phyloP scores from a whole-genome alignment of 2,888 invertebrate genomes.

The Athalia circularis region DNA sequence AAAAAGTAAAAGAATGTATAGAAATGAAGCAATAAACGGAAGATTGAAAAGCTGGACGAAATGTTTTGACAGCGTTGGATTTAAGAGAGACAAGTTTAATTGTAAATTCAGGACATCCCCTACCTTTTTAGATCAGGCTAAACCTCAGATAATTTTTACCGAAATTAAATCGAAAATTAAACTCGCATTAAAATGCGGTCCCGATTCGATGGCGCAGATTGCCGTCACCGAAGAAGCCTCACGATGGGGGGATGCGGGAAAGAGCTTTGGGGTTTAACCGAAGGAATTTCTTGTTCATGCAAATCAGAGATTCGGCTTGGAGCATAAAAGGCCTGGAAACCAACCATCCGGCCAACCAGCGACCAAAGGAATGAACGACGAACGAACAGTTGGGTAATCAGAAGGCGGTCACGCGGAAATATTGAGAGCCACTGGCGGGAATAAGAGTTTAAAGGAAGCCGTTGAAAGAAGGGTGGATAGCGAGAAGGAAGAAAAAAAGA shows the following conservation, averaged over 20 bases:
- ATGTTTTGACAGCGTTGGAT: conserved; percentile 31
- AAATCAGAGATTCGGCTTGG: conserved; percentile 65
- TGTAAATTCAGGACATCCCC: conserved; percentile 56
- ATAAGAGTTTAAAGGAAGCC: conserved; percentile 56
- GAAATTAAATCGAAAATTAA: conserved; percentile 73
- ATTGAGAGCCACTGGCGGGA: conserved; percentile 61
- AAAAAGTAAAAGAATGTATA: conserved; percentile 66
- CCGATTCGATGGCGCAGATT: conserved; percentile 61
- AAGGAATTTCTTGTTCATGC: conserved; percentile 69
- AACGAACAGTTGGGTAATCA: conserved; percentile 59
- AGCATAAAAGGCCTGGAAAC: conserved; percentile 41
- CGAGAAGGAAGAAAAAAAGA: conserved; percentile 34
- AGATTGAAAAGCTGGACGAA: conserved; percentile 34
- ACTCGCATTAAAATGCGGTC: conserved; percentile 71
- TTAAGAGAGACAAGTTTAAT: conserved; percentile 62
- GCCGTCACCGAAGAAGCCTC: conserved; percentile 28
- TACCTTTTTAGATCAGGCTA: conserved; percentile 58
- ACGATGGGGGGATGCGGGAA: conserved; percentile 36
- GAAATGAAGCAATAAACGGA: conserved; percentile 45
- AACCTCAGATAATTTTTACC: conserved; percentile 69
- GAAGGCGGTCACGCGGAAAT: conserved; percentile 60
- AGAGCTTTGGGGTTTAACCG: conserved; percentile 62
- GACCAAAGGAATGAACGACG: conserved; percentile 25
- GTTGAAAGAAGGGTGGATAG: conserved; percentile 39
- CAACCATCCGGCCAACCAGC: conserved; percentile 13